Conservation (phyloP, 2,888 invertebrate species). For the Mycalesis mineus region DNA sequence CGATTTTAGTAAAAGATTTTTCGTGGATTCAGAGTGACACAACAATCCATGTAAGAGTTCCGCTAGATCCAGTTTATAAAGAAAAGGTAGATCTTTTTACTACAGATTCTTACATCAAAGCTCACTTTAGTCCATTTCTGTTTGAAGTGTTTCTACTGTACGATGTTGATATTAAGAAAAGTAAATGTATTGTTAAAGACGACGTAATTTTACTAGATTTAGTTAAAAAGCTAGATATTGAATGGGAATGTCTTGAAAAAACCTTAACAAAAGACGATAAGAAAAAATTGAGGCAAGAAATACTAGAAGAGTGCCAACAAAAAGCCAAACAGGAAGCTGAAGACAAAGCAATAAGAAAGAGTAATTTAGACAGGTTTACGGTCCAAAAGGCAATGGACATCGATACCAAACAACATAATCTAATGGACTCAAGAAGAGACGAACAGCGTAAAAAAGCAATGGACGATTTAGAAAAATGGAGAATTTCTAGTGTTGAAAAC, state of each 20-base stretch:
- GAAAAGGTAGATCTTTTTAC: conserved; percentile 84
- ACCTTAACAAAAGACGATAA: conserved; percentile 77
- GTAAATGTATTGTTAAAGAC: conserved; percentile 81
- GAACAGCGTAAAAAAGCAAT: conserved; percentile 81
- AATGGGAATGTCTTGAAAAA: conserved; percentile 80
- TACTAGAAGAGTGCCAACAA: conserved; percentile 76
- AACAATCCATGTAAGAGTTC: conserved; percentile 80
- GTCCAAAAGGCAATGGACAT: conserved; percentile 72
- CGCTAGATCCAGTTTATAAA: conserved; percentile 79
- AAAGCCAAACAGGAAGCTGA: conserved; percentile 75
- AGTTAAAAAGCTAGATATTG: conserved; percentile 73
- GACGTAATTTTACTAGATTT: conserved; percentile 82
- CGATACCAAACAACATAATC: conserved; percentile 69
- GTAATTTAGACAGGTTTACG: conserved; percentile 75
- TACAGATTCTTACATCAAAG: conserved; percentile 84
- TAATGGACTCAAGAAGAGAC: conserved; percentile 81
- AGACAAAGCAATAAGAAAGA: conserved; percentile 70
- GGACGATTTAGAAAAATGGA: conserved; percentile 81
- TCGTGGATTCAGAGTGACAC: conserved; percentile 85
- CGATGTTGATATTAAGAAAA: conserved; percentile 79
- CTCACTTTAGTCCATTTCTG: conserved; percentile 83
- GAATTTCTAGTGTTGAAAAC: conserved; percentile 33
- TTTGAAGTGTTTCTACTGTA: conserved; percentile 85
- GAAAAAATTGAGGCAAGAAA: conserved; percentile 73
- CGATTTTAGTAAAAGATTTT: conserved; percentile 85